Evolutionary conservation across 1,140 invertebrate species (phyloP).

Genomic region (Heliconius congener): DNA sequence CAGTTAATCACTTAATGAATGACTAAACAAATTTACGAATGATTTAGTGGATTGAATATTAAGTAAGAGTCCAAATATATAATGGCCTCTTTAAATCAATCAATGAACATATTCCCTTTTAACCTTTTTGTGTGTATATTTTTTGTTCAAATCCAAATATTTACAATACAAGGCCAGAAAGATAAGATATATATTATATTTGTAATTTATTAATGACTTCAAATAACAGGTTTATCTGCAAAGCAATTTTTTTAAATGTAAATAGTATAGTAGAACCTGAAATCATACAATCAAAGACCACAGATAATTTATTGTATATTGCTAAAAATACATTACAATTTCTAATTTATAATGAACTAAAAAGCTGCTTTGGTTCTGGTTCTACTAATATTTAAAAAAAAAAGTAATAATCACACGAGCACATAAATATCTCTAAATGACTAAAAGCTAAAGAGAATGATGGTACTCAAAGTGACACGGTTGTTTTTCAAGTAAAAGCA

Average conservation of each 20-base stretch:
- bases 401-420: slow-evolving; percentile 5
- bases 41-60: not conserved
- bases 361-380: slow-evolving; percentile 16
- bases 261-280: slow-evolving; percentile 8
- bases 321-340: not conserved
- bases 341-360: not conserved
- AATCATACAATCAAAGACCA: not conserved
- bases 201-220: not conserved
- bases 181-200: not conserved
- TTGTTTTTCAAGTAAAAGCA: slow-evolving; percentile 75
- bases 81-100: not conserved
- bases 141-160: not conserved
- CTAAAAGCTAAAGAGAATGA: slow-evolving; percentile 14
- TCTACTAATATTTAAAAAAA: slow-evolving; percentile 13
- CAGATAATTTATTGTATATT: not conserved
- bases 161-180: slow-evolving; percentile 1
- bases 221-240: not conserved
- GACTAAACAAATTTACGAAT: not conserved
- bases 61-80: not conserved
- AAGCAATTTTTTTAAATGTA: not conserved
- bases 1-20: not conserved
- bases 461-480: slow-evolving; percentile 40
- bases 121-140: slow-evolving; percentile 12
- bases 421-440: slow-evolving; percentile 14
- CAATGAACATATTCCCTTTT: slow-evolving; percentile 6